These are phyloP conservation scores for Microcebus lehilahytsara DNA, from an alignment of 2,113 vertebrate genomes.

Conservation along the genomic window DNA sequence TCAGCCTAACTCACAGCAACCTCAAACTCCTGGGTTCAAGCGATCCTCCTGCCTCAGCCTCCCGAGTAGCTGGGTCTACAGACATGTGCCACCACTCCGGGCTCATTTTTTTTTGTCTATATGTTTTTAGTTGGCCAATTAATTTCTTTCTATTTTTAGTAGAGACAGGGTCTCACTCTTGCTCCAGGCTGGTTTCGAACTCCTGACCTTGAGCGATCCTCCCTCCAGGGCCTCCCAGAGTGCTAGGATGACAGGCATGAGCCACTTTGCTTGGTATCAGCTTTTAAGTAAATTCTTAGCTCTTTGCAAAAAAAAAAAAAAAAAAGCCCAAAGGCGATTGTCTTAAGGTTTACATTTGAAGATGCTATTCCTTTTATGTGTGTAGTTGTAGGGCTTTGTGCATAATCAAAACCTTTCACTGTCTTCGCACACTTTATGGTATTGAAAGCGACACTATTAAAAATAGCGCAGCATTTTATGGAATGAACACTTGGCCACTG, in stretches of 20 bases:
- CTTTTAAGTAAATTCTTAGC: constrained; percentile 18
- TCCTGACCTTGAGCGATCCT: no score
- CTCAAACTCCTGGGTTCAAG: no score
- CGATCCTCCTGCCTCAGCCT: no score
- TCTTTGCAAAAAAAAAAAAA: not conserved
- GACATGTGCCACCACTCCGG: accelerated
- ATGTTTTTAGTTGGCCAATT: no score
- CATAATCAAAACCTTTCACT: not conserved
- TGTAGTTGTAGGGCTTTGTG: not conserved
- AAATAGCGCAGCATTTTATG: not conserved
- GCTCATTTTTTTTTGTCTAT: no score
- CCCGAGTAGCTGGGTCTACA: no score
- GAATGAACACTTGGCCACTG: not conserved
- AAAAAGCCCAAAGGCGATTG: not conserved
- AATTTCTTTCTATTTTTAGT: no score
- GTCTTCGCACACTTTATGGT: not conserved
- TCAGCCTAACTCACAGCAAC: no score
- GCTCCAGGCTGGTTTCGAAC: no score
- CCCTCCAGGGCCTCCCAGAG: no score
- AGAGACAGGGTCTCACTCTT: no score
- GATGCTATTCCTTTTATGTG: not conserved
- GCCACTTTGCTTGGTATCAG: not conserved
- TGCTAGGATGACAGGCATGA: no score
- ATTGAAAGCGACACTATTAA: not conserved
- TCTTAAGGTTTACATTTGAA: not conserved